A percentile compares a stretch with the other conserved stretches of the same genome.
Conservation (phyloP, 2,113 vertebrate genomes). For the Catharus minimus region DNA sequence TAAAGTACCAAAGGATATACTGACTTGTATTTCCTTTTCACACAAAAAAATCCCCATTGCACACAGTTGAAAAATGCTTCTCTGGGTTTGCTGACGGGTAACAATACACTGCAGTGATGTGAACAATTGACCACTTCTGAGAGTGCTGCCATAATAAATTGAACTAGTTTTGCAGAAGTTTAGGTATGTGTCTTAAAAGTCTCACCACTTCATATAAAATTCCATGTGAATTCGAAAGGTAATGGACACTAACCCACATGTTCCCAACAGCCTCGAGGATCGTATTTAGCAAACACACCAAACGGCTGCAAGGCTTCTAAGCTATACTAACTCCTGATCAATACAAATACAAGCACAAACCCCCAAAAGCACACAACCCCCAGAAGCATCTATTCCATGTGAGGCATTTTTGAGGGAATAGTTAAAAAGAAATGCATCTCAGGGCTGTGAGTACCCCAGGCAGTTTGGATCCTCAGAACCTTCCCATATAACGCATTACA, state of each 20-base stretch:
- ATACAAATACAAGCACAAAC: not conserved
- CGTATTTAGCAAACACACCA: fast-evolving
- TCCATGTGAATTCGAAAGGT: not conserved
- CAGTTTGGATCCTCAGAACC: not conserved
- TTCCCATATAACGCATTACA: not conserved
- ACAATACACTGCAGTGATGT: not conserved
- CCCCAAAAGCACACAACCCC: not conserved
- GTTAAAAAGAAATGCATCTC: not conserved
- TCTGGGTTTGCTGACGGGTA: not conserved
- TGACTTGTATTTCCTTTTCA: not conserved
- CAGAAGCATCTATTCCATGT: not conserved
- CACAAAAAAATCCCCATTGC: not conserved
- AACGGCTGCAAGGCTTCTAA: not conserved
- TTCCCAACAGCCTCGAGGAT: not conserved
- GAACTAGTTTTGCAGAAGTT: not conserved
- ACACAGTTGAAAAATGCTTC: not conserved
- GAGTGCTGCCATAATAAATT: not conserved
- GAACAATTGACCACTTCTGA: not conserved
- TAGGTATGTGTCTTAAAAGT: not conserved
- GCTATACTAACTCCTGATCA: not conserved
- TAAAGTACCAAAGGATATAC: not conserved
- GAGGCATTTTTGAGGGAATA: not conserved
- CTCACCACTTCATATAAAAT: not conserved
- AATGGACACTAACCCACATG: not conserved
- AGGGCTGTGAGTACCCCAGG: not conserved